Percentiles rank a stretch among this genome's conserved stretches.
Conservation (phyloP, 2,888 invertebrate genomes). For the Drosophila barbarae region DNA sequence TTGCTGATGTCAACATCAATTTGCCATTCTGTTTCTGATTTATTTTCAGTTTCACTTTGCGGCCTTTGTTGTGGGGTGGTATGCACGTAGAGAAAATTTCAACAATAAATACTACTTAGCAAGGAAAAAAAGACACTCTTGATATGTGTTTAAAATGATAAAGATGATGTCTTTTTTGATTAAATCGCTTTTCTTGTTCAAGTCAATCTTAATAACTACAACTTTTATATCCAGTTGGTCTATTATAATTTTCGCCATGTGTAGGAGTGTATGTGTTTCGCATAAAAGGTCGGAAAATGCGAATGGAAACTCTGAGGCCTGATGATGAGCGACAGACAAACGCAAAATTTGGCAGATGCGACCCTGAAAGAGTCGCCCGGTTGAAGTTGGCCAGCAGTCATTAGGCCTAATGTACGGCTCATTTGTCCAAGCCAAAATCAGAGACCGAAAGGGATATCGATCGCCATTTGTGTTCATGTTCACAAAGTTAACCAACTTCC, state of each 20-base stretch:
- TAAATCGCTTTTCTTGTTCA: not conserved
- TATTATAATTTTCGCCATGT: not conserved
- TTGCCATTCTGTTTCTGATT: constrained; percentile 58
- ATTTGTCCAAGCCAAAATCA: constrained; percentile 22
- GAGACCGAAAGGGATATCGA: constrained; percentile 21
- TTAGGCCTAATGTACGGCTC: constrained; percentile 32
- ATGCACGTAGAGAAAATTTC: not conserved
- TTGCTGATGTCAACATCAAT: constrained; percentile 49
- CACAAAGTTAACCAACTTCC: constrained; percentile 22
- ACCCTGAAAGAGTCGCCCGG: constrained; percentile 31
- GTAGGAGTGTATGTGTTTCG: constrained; percentile 13
- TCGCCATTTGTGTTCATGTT: not conserved
- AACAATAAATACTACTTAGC: not conserved
- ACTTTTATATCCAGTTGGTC: not conserved
- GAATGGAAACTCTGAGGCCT: constrained; percentile 23
- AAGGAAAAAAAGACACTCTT: not conserved
- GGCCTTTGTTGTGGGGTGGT: constrained; percentile 33
- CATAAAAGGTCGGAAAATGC: constrained; percentile 53
- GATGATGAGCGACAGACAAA: constrained; percentile 47
- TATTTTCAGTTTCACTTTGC: constrained; percentile 56
- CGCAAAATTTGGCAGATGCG: constrained; percentile 36
- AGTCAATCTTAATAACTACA: not conserved
- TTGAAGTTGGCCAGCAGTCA: constrained; percentile 29
- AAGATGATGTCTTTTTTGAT: not conserved
- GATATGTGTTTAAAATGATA: not conserved